Percentiles rank a stretch among this genome's conserved stretches.
Evolutionary conservation across 2,113 vertebrate species (phyloP).

Genomic region (Thomomys bottae): DNA sequence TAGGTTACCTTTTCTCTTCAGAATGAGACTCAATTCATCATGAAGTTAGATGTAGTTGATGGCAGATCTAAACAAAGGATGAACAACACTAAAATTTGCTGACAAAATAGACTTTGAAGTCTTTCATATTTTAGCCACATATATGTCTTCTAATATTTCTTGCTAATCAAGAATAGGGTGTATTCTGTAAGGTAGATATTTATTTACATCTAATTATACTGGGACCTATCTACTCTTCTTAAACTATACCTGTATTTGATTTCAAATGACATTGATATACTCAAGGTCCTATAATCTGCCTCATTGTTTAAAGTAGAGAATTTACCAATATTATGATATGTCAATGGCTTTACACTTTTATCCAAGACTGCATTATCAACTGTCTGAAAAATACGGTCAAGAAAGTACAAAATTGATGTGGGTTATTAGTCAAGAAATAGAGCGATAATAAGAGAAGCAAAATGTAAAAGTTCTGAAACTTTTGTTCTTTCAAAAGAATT

Average conservation of each 20-base stretch:
- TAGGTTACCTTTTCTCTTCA: neutral
- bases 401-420: neutral
- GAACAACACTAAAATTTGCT: neutral
- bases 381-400: neutral
- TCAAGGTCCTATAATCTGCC: constrained; percentile 58
- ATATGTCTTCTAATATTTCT: neutral
- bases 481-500: neutral
- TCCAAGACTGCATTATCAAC: constrained; percentile 41
- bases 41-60: neutral
- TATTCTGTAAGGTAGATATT: no score
- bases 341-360: constrained; percentile 32
- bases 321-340: constrained; percentile 47
- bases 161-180: no score
- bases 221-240: constrained; percentile 21
- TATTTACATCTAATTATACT: constrained; percentile 43
- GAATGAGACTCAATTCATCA: neutral
- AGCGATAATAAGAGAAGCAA: neutral
- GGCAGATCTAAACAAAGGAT: neutral
- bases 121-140: neutral
- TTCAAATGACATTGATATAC: constrained; percentile 8
- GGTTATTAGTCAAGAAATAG: constrained; percentile 41
- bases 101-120: constrained; percentile 1
- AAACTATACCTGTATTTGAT: constrained; percentile 53
- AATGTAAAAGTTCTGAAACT: neutral
- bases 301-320: constrained; percentile 65